phyloP scores from a whole-genome alignment of 2,888 invertebrate genomes.

The Phrixothrix hirtus region DNA sequence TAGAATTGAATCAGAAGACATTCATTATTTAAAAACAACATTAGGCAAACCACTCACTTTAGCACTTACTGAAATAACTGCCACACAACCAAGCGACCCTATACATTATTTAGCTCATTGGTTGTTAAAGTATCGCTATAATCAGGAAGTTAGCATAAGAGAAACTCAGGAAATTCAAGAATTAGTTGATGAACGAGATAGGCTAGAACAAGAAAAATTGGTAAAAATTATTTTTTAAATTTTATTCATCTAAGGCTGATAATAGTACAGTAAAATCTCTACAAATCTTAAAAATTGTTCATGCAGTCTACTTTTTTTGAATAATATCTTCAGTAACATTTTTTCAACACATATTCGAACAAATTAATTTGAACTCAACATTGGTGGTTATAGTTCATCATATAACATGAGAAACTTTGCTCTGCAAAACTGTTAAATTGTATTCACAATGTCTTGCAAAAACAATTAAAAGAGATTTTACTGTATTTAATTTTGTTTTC shows the following conservation, averaged over 20 bases:
- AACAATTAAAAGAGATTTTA: no score
- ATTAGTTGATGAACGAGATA: conserved; percentile 47
- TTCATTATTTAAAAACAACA: conserved; percentile 49
- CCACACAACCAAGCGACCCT: conserved; percentile 56
- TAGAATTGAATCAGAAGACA: conserved; percentile 46
- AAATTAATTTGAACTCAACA: background rate
- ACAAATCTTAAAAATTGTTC: no score
- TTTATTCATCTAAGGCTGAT: no score
- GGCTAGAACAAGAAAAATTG: conserved; percentile 47
- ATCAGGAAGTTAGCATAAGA: conserved; percentile 50
- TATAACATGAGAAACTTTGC: no score
- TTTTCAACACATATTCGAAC: background rate
- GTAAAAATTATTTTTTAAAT: conserved; percentile 38
- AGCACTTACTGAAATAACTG: conserved; percentile 56
- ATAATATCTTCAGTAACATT: no score
- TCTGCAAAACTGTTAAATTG: no score
- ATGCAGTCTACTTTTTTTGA: no score
- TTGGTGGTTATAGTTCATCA: no score
- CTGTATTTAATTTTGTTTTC: no score
- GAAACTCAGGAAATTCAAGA: conserved; percentile 48
- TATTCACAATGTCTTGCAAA: no score
- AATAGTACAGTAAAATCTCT: no score
- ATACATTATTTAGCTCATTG: conserved; percentile 58
- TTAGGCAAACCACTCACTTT: conserved; percentile 53
- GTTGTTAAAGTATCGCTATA: conserved; percentile 58